Percentiles rank a stretch among this genome's conserved stretches.
Evolutionary conservation across 2,888 invertebrate genomes (phyloP).

Genomic region (Physocephala rufipes): DNA sequence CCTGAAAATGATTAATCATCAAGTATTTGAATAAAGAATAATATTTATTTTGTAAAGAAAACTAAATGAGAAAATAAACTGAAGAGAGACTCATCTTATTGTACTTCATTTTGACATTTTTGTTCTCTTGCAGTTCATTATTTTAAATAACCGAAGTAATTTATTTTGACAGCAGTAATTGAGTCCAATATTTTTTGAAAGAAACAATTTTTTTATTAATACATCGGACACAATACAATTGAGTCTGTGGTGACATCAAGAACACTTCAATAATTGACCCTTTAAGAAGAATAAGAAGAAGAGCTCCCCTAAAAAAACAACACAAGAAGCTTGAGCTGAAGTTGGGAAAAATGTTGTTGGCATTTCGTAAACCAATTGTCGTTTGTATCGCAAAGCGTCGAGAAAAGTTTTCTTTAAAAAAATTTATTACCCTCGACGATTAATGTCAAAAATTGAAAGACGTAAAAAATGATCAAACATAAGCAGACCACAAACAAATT

Average conservation of each 20-base stretch:
- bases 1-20: too few relatives aligned
- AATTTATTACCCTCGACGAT: slow-evolving; percentile 7
- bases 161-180: slow-evolving; percentile 14
- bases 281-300: background rate
- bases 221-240: background rate
- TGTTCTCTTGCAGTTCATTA: background rate
- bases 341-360: background rate
- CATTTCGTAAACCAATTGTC: slow-evolving; percentile 15
- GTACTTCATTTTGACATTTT: too few relatives aligned
- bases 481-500: background rate
- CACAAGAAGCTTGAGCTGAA: background rate
- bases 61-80: too few relatives aligned
- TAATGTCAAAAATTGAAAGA: background rate
- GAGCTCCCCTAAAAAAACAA: too few relatives aligned
- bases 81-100: too few relatives aligned
- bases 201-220: too few relatives aligned
- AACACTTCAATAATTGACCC: background rate
- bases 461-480: background rate
- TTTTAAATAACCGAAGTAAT: background rate
- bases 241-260: background rate
- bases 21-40: too few relatives aligned
- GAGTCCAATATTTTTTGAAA: background rate
- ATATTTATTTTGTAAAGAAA: too few relatives aligned
- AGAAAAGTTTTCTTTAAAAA: too few relatives aligned
- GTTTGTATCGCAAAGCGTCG: background rate